Evolutionary conservation across 2,888 invertebrate genomes (phyloP), one percentile per base, ranked within the genome.

Genomic region (Piscicola geometra): DNA sequence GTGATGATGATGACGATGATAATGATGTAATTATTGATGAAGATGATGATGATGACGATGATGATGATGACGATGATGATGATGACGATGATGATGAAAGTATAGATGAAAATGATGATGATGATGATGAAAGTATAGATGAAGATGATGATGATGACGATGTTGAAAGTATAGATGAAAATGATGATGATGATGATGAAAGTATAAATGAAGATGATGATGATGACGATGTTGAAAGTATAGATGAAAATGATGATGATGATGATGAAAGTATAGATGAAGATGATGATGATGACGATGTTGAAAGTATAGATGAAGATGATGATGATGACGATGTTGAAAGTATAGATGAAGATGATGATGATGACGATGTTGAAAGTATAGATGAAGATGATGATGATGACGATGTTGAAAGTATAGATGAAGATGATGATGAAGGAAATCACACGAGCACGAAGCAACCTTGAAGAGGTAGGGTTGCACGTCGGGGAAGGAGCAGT

Each of bases 401-500:
- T 52, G 9, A 25, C 41, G 41, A 71, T 71, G 64, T 12, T 64
- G n/a, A n/a, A n/a, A n/a, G n/a, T n/a, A n/a, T n/a, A n/a, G n/a
- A n/a, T n/a, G n/a, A n/a, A n/a, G 64, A 64, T 64, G 64, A 70
- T 68, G 32, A 33, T n/a, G 68, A 68, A 9, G 68, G 12, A 28
- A 32, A 68, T 68, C 30, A 68, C 5, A 64, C n/a, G n/a, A n/a
- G n/a, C n/a, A n/a, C n/a, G 50, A 47, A 78, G 82, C 90, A 83
- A 96, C 90, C 88, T 93, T 94, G 87, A 94, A 97, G 80, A 97
- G 88, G 87, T 97, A 99, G 75, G 99, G 98, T 86, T 98, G 97
- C 75, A 97, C 92, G 86, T 98, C 97, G 0, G 90, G 87, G 87
- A 91, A 95, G 47, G 91, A 90, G 28, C 94, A 94, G 86, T 99